phyloP scores from a whole-genome alignment of 2,888 invertebrate species.

The Eupeodes latifasciatus region DNA sequence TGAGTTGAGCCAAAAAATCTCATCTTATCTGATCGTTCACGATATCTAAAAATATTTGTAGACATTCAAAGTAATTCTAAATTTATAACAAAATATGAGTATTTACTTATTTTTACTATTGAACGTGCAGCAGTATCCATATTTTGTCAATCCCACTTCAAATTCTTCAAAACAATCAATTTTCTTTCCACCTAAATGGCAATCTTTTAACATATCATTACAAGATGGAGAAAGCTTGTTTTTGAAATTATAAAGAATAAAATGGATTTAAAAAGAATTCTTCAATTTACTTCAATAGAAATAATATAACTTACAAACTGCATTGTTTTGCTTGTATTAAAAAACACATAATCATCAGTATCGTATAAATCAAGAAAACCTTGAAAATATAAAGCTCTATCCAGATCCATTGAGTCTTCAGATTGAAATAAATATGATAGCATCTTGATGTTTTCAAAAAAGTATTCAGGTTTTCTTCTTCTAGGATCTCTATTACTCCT shows the following conservation, averaged over 20 bases:
- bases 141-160: slow-evolving; percentile 81
- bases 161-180: slow-evolving; percentile 80
- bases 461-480: slow-evolving; percentile 69
- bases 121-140: slow-evolving; percentile 84
- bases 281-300: background rate
- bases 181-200: slow-evolving; percentile 78
- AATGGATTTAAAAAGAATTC: too few species aligned
- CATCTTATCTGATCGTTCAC: slow-evolving; percentile 58
- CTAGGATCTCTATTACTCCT: slow-evolving; percentile 78
- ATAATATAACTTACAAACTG: slow-evolving; percentile 68
- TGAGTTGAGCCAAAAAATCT: slow-evolving; percentile 81
- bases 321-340: slow-evolving; percentile 79
- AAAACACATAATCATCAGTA: slow-evolving; percentile 79
- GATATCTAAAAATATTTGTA: slow-evolving; percentile 66
- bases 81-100: background rate
- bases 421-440: slow-evolving; percentile 79
- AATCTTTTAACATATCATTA: slow-evolving; percentile 81
- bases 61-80: too few species aligned
- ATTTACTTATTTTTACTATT: slow-evolving; percentile 79
- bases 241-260: background rate
- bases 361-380: slow-evolving; percentile 80
- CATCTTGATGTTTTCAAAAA: slow-evolving; percentile 78
- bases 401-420: slow-evolving; percentile 77
- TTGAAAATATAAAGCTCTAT: slow-evolving; percentile 80
- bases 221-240: slow-evolving; percentile 84